A percentile compares a stretch with the other conserved stretches of the same genome.
phyloP scores from a whole-genome alignment of 2,113 vertebrate genomes.

The Corvus cornix region DNA sequence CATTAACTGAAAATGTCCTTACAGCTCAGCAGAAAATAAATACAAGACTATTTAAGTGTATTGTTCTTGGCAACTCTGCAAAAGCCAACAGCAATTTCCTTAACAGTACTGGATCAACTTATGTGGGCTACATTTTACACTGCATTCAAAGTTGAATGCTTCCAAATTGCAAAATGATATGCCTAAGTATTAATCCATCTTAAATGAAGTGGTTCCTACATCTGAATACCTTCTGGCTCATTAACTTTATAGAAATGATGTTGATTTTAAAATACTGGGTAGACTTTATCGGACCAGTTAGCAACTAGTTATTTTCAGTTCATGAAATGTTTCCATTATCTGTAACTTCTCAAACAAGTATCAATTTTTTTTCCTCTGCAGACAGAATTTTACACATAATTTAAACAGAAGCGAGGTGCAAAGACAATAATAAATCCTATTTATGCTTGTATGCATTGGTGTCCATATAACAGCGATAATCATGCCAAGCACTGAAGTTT shows the following conservation, averaged over 20 bases:
- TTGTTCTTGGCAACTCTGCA: constrained; percentile 20
- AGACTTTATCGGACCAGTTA: not conserved
- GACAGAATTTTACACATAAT: not conserved
- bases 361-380: not conserved
- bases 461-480: not conserved
- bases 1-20: not conserved
- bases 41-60: not conserved
- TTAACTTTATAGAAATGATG: constrained; percentile 14
- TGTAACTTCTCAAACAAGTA: not conserved
- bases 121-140: not conserved
- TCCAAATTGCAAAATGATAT: constrained; percentile 31
- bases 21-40: constrained; percentile 30
- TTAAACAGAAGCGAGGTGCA: not conserved
- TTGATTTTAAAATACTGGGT: not conserved
- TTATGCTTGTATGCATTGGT: not conserved
- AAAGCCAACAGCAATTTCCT: constrained; percentile 29
- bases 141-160: not conserved
- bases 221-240: constrained; percentile 20
- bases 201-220: constrained; percentile 1
- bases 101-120: not conserved
- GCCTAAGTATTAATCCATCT: not conserved
- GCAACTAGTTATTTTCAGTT: not conserved
- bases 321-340: not conserved
- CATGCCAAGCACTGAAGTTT: not conserved
- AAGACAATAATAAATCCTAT: not conserved